Percentiles rank a stretch among this genome's conserved stretches.
Conservation (phyloP, 2,888 invertebrate genomes). For the Cybosia mesomella region DNA sequence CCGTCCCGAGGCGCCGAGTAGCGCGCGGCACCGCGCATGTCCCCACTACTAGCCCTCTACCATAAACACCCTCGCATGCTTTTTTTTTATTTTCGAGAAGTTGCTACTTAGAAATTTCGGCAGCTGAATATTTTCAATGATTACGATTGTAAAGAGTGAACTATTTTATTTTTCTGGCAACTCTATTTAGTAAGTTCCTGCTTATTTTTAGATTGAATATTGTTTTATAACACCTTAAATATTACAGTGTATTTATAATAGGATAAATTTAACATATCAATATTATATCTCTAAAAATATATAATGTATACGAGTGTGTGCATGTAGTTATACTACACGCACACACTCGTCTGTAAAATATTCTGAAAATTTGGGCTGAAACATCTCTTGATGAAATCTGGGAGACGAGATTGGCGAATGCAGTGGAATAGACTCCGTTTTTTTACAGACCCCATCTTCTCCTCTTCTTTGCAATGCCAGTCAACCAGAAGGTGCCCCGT, state of each 20-base stretch:
- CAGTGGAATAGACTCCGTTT: too few relatives aligned
- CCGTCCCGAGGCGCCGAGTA: constrained; percentile 48
- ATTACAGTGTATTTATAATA: background rate
- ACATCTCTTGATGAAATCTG: too few relatives aligned
- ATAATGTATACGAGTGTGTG: too few relatives aligned
- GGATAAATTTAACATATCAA: background rate
- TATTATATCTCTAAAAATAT: background rate
- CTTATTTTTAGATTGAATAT: background rate
- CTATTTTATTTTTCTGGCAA: background rate
- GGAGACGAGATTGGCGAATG: too few relatives aligned
- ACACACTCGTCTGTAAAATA: too few relatives aligned
- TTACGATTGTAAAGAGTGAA: too few relatives aligned
- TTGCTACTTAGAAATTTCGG: constrained; percentile 1
- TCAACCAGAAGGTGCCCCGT: too few relatives aligned
- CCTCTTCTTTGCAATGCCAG: too few relatives aligned
- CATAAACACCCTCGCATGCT: constrained; percentile 31
- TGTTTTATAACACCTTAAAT: background rate
- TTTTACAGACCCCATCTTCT: too few relatives aligned
- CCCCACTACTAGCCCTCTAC: constrained; percentile 30
- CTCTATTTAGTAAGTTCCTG: background rate
- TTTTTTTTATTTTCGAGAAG: constrained; percentile 18
- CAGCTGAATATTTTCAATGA: background rate
- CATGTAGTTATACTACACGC: too few relatives aligned
- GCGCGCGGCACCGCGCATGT: constrained; percentile 57
- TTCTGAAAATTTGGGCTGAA: too few relatives aligned